A percentile compares a stretch with the other conserved stretches of the same genome.
These are phyloP conservation scores for Caenorhabditis zanzibari DNA, from an alignment of 2,888 invertebrate species.

Conservation along the genomic window DNA sequence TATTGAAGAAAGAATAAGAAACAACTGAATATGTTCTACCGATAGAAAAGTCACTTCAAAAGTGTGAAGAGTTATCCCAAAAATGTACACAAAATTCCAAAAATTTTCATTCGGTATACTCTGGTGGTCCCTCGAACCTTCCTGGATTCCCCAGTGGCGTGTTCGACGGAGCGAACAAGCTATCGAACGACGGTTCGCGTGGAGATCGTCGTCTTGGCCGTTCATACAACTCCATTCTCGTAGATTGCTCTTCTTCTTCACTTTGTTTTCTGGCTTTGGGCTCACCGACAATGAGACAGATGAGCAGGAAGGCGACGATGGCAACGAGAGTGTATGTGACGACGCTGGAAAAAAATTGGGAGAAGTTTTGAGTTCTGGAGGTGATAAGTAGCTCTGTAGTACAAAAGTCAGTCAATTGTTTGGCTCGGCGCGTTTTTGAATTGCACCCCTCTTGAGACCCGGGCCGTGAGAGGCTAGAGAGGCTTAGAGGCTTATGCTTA, in stretches of 20 bases:
- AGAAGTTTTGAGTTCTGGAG: neutral
- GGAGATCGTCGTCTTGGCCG: neutral
- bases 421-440: too few relatives aligned
- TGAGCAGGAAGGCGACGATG: conserved; percentile 21
- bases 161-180: neutral
- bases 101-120: conserved; percentile 2
- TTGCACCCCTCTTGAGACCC: too few relatives aligned
- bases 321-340: conserved; percentile 38
- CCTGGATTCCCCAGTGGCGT: neutral
- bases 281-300: conserved; percentile 8
- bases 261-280: conserved; percentile 1
- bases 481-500: too few relatives aligned
- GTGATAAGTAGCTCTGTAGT: too few relatives aligned
- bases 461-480: too few relatives aligned
- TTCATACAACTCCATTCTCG: neutral
- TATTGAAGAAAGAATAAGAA: too few relatives aligned
- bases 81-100: neutral
- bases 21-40: too few relatives aligned
- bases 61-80: neutral
- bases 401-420: too few relatives aligned
- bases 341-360: conserved; percentile 25
- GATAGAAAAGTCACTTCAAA: too few relatives aligned
- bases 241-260: neutral
- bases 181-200: conserved; percentile 1
- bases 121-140: neutral